Conservation (phyloP, 2,888 invertebrate genomes). For the Steromphala cineraria region DNA sequence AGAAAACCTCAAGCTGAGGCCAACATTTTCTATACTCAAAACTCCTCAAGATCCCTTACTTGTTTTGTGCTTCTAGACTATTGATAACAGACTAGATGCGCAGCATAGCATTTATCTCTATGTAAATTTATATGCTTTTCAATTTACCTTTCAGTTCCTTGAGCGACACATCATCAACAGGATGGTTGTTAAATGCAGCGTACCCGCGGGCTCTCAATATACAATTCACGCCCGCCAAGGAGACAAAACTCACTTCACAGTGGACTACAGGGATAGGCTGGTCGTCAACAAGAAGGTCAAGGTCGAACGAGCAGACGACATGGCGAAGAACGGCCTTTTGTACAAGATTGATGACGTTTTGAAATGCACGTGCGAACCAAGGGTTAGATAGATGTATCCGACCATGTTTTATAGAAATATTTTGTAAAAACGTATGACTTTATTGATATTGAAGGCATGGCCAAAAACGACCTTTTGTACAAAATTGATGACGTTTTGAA, state of each 20-base stretch:
- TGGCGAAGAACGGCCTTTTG: constrained; percentile 56
- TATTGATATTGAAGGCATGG: too few relatives aligned
- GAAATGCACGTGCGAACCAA: constrained; percentile 38
- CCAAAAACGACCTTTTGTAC: too few relatives aligned
- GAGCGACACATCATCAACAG: constrained; percentile 75
- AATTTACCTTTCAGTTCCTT: constrained; percentile 69
- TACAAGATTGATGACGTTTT: constrained; percentile 59
- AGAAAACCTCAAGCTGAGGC: too few relatives aligned
- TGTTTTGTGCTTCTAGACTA: too few relatives aligned
- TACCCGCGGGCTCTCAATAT: constrained; percentile 43
- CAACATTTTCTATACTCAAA: too few relatives aligned
- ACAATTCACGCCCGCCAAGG: constrained; percentile 47
- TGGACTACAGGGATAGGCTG: constrained; percentile 30
- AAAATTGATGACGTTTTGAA: too few relatives aligned
- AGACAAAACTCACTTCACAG: constrained; percentile 47
- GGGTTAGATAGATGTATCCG: not conserved
- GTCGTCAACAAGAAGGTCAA: constrained; percentile 50
- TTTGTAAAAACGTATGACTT: too few relatives aligned
- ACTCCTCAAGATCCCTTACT: too few relatives aligned
- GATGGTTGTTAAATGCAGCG: constrained; percentile 44
- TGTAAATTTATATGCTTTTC: too few relatives aligned
- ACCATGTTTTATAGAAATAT: too few relatives aligned
- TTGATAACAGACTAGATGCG: too few relatives aligned
- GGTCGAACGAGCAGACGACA: constrained; percentile 38
- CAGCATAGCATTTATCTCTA: too few relatives aligned